Base-by-base conservation (phyloP, 2,888 invertebrate species). In the Rhorus exstirpatorius region DNA sequence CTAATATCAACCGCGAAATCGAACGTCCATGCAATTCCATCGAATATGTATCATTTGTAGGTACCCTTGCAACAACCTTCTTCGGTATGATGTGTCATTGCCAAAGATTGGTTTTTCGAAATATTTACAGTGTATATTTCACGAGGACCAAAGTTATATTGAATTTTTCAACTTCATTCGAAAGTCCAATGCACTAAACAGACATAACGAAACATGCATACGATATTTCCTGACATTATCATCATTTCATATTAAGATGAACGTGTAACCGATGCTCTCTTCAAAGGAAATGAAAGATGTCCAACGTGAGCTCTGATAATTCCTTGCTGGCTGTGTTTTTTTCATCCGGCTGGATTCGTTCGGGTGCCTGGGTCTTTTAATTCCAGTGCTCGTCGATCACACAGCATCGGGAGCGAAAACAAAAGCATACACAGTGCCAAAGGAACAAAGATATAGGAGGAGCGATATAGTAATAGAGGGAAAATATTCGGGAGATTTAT, bases 361-460 rank as follows among this genome's bases (percentile, higher is more conserved):
- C 35, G 31, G 12, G 12, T n/a, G 35, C 19, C 31, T 21, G 35
- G 10, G 38, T 65, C 24, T 12, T 61, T 81, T 68, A 26, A 49
- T 78, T 74, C 41, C 12, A 55, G 53, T 35, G 55, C 55, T 81
- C 76, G 41, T 76, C 80, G 58, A 41, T 19, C 51, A 26, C 51
- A 26, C 49, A 17, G 55, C 26, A 71, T 67, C 70, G 41, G 55
- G n/a, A 49, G 17, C 38, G 35, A 24, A 76, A 58, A 49, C 63
- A 61, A 60, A 67, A 67, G 61, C 55, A 10, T n/a, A n/a, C 38
- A 17, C 24, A 14, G 24, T 3, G 31, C 55, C 31, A 51, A 78
- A 65, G 70, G 82, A 75, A 82, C 82, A 82, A 79, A 79, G 65
- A 46, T 74, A 74, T 78, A 55, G 68, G 65, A 81, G 70, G 35